Conservation (phyloP, 2,113 vertebrate species). For the Hylia prasina region DNA sequence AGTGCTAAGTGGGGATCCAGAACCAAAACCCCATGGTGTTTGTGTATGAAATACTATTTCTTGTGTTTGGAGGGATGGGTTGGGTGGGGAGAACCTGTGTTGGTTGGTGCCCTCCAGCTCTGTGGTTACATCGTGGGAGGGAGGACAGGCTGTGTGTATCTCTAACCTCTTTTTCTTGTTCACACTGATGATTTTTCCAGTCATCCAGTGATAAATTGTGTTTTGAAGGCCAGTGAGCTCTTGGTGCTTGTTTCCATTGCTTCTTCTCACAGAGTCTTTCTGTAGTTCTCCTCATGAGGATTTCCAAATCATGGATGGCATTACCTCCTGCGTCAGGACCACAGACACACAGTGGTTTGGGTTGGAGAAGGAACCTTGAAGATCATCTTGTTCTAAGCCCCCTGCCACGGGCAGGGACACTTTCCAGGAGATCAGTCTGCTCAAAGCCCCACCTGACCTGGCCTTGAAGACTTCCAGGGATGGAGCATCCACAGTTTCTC, state of each 20-base stretch:
- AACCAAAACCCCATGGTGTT: background rate
- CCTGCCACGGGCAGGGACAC: background rate
- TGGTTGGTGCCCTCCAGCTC: background rate
- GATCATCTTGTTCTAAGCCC: rapidly evolving
- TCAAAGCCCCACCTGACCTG: background rate
- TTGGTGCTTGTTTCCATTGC: background rate
- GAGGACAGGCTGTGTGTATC: background rate
- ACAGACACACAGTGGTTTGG: background rate
- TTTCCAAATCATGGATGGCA: rapidly evolving
- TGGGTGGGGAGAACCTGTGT: background rate
- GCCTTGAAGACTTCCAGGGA: background rate
- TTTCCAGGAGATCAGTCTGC: background rate
- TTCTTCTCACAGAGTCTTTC: background rate
- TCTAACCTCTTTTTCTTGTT: background rate
- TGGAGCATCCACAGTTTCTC: background rate
- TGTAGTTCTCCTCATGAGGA: rapidly evolving
- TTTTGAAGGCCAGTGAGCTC: background rate
- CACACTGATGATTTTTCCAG: background rate
- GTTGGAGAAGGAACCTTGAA: background rate
- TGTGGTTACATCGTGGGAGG: rapidly evolving
- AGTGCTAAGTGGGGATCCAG: background rate
- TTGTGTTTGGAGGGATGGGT: rapidly evolving
- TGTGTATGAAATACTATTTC: background rate
- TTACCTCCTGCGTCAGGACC: background rate
- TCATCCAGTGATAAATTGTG: background rate